Evolutionary conservation across 92 coral and sea anemone genomes (phyloP).

Genomic region (Bergia puertoricense): DNA sequence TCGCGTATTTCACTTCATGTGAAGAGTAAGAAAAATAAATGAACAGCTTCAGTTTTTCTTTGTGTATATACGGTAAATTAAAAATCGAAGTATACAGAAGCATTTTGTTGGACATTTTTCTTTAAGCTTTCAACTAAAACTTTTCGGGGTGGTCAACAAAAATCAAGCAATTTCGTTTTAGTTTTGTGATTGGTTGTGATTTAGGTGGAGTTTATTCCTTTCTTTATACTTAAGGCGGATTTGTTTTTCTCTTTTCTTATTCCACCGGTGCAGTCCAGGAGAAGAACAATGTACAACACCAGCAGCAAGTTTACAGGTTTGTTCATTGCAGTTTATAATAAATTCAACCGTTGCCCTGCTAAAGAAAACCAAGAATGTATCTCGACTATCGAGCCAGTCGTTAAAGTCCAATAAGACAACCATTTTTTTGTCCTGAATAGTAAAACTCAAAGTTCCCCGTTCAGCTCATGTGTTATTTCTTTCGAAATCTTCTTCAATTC

Average conservation of each 20-base stretch:
- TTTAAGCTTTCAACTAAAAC: not conserved
- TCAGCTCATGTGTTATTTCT: not conserved
- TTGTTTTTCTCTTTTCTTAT: too few relatives aligned
- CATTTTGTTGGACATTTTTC: too few relatives aligned
- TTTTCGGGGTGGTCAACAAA: not conserved
- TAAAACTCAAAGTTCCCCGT: not conserved
- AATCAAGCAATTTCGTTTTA: too few relatives aligned
- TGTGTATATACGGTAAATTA: too few relatives aligned
- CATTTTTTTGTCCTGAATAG: not conserved
- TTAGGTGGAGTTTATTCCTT: not conserved
- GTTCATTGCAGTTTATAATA: not conserved
- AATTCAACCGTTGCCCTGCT: not conserved
- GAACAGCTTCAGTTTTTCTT: not conserved
- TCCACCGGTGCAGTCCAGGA: not conserved
- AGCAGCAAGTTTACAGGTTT: constrained; percentile 14
- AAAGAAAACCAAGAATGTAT: not conserved
- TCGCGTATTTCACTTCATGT: not conserved
- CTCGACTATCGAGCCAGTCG: not conserved
- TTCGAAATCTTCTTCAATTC: not conserved
- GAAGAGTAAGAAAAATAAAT: not conserved
- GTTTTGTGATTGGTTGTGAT: not conserved
- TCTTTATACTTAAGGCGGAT: not conserved
- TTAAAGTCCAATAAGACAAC: not conserved
- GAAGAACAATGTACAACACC: not conserved
- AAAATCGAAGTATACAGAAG: not conserved